Percentiles rank a stretch among this genome's conserved stretches.
phyloP scores from a whole-genome alignment of 1,140 invertebrate genomes.

The Macrosteles quadrilineatus region DNA sequence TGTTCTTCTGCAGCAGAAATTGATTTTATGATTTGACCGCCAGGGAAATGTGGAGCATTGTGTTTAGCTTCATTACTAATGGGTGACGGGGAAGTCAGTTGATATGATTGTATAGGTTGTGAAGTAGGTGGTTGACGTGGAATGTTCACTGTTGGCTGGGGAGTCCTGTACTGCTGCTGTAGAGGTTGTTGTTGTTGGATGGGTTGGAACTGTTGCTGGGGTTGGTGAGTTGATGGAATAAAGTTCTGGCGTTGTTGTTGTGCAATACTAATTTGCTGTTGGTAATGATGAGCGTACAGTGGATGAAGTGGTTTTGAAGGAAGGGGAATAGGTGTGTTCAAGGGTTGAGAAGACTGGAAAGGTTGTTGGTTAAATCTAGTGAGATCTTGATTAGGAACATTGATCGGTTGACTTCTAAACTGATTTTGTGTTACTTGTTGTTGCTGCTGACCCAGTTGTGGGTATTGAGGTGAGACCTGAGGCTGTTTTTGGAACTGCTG shows the following conservation, averaged over 20 bases:
- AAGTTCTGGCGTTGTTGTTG: slow-evolving; percentile 36
- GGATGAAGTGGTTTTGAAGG: slow-evolving; percentile 32
- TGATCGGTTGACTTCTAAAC: slow-evolving; percentile 34
- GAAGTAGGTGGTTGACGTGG: slow-evolving; percentile 29
- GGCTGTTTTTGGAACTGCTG: slow-evolving; percentile 39
- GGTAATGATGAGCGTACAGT: slow-evolving; percentile 38
- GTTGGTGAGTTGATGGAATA: slow-evolving; percentile 35
- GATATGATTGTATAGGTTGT: slow-evolving; percentile 30
- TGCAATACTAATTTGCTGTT: slow-evolving; percentile 40
- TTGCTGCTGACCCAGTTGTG: slow-evolving; percentile 29
- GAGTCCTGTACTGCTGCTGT: slow-evolving; percentile 31
- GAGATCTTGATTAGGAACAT: slow-evolving; percentile 25
- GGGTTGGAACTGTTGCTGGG: slow-evolving; percentile 39
- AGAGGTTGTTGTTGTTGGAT: slow-evolving; percentile 32
- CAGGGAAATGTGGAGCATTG: not conserved
- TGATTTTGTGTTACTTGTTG: slow-evolving; percentile 27
- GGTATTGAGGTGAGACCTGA: slow-evolving; percentile 37
- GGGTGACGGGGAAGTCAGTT: slow-evolving; percentile 18
- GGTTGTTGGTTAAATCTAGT: slow-evolving; percentile 31
- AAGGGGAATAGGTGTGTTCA: slow-evolving; percentile 28
- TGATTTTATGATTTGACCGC: slow-evolving; percentile 39
- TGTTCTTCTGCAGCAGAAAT: slow-evolving; percentile 39
- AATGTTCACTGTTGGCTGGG: slow-evolving; percentile 1
- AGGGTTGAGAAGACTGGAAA: slow-evolving; percentile 34
- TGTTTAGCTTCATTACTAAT: slow-evolving; percentile 12